A percentile compares a stretch with the other conserved stretches of the same genome.
These are phyloP conservation scores for human DNA, from an alignment of 2,113 vertebrate species.

Conservation along the genomic window GRCh38 chr11:132183001-132183500, in stretches of 20 bases:
- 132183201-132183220: background rate
- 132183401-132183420: background rate
- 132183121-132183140: background rate
- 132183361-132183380: constrained; percentile 37
- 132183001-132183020: fast-evolving
- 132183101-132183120: background rate
- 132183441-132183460: constrained; percentile 11
- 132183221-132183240: background rate
- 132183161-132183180: background rate
- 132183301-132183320: background rate
- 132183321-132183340: background rate
- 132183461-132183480: constrained; percentile 46
- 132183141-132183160: background rate
- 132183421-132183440: background rate
- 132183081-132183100: background rate
- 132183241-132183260: background rate
- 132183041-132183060: fast-evolving
- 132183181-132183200: background rate
- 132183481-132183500: constrained; percentile 27
- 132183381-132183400: constrained; percentile 31
- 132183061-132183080: fast-evolving
- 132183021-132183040: background rate
- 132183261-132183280: background rate
- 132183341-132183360: background rate
- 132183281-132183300: background rate